Percentiles rank a stretch among this genome's conserved stretches.
Evolutionary conservation across 2,113 vertebrate species (phyloP).

Genomic region (Cryptomyrus ogoouensis): DNA sequence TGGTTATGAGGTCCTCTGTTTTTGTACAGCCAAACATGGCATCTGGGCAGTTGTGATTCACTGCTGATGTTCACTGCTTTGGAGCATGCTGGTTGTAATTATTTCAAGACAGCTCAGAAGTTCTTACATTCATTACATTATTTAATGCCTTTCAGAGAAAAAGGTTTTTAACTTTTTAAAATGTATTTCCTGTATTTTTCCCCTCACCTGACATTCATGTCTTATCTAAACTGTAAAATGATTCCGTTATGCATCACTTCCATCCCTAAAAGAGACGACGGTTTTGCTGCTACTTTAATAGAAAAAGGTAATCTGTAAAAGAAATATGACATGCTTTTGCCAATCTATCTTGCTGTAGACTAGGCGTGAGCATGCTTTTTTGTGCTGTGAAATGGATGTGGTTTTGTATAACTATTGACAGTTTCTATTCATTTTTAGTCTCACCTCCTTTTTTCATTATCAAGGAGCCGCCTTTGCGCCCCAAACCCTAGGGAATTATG

Average conservation of each 20-base stretch:
- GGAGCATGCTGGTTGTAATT: background rate
- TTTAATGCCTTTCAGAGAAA: background rate
- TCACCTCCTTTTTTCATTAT: slow-evolving; percentile 7
- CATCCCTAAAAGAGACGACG: background rate
- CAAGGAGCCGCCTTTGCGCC: background rate
- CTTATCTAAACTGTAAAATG: background rate
- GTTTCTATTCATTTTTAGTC: slow-evolving; percentile 4
- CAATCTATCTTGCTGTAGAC: slow-evolving; percentile 15
- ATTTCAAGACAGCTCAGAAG: background rate
- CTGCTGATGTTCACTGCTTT: background rate
- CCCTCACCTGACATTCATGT: background rate
- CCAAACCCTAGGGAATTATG: background rate
- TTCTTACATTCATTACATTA: background rate
- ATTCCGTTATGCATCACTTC: background rate
- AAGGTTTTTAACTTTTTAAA: background rate
- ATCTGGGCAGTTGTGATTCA: background rate
- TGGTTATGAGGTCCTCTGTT: background rate
- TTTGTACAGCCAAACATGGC: background rate
- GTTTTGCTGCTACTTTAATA: background rate
- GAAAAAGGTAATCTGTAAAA: slow-evolving; percentile 11
- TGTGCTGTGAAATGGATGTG: slow-evolving; percentile 1
- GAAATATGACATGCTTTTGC: slow-evolving; percentile 1
- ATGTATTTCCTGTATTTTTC: background rate
- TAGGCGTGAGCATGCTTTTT: background rate
- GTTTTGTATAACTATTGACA: background rate